Percentiles rank a stretch among this genome's conserved stretches.
Conservation (phyloP, 2,113 vertebrate genomes). For the Tonatia bakeri region DNA sequence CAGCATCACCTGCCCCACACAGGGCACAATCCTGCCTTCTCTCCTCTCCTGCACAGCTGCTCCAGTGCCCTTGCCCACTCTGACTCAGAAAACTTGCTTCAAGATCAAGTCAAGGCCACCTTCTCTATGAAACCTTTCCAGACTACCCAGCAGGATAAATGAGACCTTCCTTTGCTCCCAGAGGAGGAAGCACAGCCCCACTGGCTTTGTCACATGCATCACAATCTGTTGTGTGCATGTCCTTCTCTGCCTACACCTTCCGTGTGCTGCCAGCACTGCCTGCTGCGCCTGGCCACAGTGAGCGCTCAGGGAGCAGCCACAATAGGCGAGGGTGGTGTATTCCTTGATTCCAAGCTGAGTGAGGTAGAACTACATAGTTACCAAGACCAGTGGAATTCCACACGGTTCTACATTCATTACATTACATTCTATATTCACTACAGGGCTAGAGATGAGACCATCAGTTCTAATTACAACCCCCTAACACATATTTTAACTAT, state of each 20-base stretch:
- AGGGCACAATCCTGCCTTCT: background rate
- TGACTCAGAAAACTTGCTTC: background rate
- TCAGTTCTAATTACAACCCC: background rate
- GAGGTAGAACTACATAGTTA: background rate
- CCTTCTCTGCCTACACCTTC: background rate
- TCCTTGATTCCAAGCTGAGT: background rate
- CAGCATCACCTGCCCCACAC: accelerated
- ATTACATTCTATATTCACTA: background rate
- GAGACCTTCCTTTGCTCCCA: background rate
- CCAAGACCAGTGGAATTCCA: background rate
- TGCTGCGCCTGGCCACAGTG: accelerated
- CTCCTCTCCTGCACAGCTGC: accelerated
- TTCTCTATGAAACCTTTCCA: background rate
- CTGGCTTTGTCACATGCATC: background rate
- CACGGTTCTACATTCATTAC: background rate
- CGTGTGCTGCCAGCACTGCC: background rate
- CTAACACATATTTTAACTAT: background rate
- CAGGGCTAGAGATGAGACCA: background rate
- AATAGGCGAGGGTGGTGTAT: background rate
- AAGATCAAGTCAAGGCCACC: background rate
- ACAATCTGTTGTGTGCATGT: accelerated
- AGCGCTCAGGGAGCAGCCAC: background rate
- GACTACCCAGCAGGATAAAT: background rate
- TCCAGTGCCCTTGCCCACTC: background rate
- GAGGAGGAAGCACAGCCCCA: background rate